These are phyloP conservation scores for Hystrix cristata DNA, from an alignment of 2,113 vertebrate genomes.

Conservation along the genomic window DNA sequence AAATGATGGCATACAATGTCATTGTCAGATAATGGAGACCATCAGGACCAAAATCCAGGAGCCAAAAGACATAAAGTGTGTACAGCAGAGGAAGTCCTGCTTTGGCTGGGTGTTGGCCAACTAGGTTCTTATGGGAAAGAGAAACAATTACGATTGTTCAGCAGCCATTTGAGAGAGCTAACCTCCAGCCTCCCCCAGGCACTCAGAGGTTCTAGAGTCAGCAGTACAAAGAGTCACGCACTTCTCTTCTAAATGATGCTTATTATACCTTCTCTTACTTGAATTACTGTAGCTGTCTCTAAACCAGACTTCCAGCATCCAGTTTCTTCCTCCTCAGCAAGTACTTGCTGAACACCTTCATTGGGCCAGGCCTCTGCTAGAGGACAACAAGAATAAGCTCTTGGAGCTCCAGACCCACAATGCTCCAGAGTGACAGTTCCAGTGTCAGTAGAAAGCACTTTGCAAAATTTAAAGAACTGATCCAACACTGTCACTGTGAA, in stretches of 20 bases:
- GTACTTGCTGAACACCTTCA: background rate
- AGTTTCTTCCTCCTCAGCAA: background rate
- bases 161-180: slow-evolving; percentile 2
- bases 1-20: slow-evolving; percentile 3
- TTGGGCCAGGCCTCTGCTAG: background rate
- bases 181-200: background rate
- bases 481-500: background rate
- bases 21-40: slow-evolving; percentile 55
- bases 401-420: background rate
- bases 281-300: background rate
- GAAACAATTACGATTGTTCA: background rate
- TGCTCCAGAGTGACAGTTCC: background rate
- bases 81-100: background rate
- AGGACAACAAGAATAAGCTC: background rate
- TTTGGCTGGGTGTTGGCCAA: background rate
- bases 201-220: background rate
- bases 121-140: background rate
- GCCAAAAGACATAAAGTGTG: slow-evolving; percentile 58
- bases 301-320: too few species aligned
- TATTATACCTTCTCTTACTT: background rate
- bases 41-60: slow-evolving; percentile 25
- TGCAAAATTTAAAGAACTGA: background rate
- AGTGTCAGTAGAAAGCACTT: background rate
- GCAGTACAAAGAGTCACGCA: background rate
- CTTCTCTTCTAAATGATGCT: background rate